Percentiles rank a stretch among this genome's conserved stretches.
Evolutionary conservation across 2,797 vertebrate species (phyloP).

Genomic region (Spinus olivaceus): DNA sequence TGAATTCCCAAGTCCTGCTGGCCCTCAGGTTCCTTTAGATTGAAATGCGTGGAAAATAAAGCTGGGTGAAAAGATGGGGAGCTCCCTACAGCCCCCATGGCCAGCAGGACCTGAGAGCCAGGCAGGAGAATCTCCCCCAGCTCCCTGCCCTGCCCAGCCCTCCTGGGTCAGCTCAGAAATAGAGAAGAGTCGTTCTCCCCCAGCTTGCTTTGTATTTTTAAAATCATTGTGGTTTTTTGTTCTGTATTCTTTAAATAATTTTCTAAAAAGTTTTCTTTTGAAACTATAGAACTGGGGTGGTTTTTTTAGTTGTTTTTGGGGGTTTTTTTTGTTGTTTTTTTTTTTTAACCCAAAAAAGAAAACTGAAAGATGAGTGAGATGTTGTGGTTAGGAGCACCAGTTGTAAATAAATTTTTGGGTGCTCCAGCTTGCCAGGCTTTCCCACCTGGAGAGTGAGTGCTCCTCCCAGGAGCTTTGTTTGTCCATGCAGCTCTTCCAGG

Average conservation of each 20-base stretch:
- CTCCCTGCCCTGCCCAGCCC: not conserved
- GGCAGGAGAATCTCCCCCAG: not conserved
- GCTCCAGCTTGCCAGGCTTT: not conserved
- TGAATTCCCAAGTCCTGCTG: not conserved
- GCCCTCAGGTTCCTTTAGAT: not conserved
- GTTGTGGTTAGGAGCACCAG: not conserved
- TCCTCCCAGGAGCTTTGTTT: not conserved
- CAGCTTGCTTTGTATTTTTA: slow-evolving; percentile 12
- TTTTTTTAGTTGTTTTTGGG: not conserved
- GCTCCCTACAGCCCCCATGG: fast-evolving
- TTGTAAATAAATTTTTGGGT: not conserved
- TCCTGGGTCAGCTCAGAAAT: not conserved
- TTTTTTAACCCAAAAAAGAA: slow-evolving; percentile 6
- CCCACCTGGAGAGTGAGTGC: not conserved
- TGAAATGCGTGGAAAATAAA: not conserved
- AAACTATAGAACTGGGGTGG: not conserved
- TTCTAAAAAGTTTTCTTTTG: not conserved
- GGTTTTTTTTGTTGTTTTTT: not conserved
- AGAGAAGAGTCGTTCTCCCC: slow-evolving; percentile 1
- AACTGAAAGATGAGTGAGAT: slow-evolving; percentile 3
- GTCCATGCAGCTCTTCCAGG: not conserved
- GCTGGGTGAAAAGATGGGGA: not conserved
- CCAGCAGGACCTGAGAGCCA: not conserved
- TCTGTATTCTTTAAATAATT: slow-evolving; percentile 56
- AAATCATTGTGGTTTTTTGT: slow-evolving; percentile 35